Evolutionary conservation across 1,140 invertebrate species (phyloP).

Genomic region (Aethina tumida): DNA sequence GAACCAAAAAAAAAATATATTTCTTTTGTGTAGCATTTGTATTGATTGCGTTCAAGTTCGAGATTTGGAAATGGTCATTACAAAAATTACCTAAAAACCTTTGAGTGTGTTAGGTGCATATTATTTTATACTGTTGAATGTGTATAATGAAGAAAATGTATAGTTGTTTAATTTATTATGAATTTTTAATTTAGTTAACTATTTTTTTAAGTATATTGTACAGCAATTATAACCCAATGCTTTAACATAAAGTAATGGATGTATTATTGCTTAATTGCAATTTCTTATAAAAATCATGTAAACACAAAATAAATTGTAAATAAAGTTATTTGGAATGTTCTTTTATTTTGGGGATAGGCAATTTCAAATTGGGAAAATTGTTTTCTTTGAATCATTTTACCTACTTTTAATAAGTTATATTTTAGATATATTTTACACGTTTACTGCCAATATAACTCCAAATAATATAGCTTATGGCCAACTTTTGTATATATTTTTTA

Average conservation of each 20-base stretch:
- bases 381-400: not conserved
- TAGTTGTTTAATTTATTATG: not conserved
- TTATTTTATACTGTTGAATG: not conserved
- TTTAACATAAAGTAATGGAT: no score
- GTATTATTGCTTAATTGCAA: no score
- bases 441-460: slow-evolving; percentile 10
- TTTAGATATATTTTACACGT: slow-evolving; percentile 7
- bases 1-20: slow-evolving; percentile 1
- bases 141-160: slow-evolving; percentile 5
- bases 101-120: slow-evolving; percentile 3
- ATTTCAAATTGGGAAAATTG: slow-evolving; percentile 4
- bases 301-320: no score
- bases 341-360: slow-evolving; percentile 8
- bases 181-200: slow-evolving; percentile 1
- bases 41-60: not conserved
- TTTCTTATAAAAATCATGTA: no score
- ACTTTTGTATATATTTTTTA: slow-evolving; percentile 14
- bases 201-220: slow-evolving; percentile 2
- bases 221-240: slow-evolving; percentile 3
- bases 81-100: not conserved
- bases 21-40: slow-evolving; percentile 3
- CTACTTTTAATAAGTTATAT: not conserved
- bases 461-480: not conserved
- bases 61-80: not conserved
- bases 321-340: slow-evolving; percentile 3